These are phyloP conservation scores for Eristalis arbustorum DNA, from an alignment of 2,888 invertebrate genomes.

Conservation along the genomic window DNA sequence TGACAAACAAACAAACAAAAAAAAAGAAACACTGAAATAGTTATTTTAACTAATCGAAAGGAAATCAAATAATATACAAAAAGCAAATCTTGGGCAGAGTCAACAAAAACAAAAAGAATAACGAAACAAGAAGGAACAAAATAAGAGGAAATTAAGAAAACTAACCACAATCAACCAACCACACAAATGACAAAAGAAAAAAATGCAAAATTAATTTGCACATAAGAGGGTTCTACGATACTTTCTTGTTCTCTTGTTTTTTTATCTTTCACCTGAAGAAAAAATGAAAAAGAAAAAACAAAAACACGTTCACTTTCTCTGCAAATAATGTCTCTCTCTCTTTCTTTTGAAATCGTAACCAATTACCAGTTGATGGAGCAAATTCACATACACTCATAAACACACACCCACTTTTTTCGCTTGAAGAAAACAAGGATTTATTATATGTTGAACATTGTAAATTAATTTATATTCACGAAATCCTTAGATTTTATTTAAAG, in stretches of 20 bases:
- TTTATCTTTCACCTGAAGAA: constrained; percentile 21
- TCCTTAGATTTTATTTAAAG: constrained; percentile 55
- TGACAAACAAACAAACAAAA: constrained; percentile 36
- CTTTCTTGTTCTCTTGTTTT: constrained; percentile 1
- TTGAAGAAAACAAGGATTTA: constrained; percentile 42
- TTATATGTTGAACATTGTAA: constrained; percentile 62
- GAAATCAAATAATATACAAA: constrained; percentile 24
- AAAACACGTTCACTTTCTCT: constrained; percentile 6
- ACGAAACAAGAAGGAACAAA: background rate
- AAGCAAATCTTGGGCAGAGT: constrained; percentile 50
- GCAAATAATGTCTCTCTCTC: background rate
- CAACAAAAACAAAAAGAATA: background rate
- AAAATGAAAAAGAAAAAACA: background rate
- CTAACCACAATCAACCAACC: constrained; percentile 55
- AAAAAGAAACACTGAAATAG: constrained; percentile 38
- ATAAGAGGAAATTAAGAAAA: constrained; percentile 8
- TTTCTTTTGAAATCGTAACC: constrained; percentile 30
- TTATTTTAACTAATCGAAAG: constrained; percentile 59
- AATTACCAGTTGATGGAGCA: constrained; percentile 11
- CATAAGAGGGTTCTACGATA: constrained; percentile 8
- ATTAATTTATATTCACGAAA: constrained; percentile 63
- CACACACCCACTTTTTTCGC: constrained; percentile 10
- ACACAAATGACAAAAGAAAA: constrained; percentile 45
- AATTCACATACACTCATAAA: background rate
- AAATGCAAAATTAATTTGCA: constrained; percentile 64